Conservation (phyloP, 2,113 vertebrate genomes). For the Hirundichthys speculiger region DNA sequence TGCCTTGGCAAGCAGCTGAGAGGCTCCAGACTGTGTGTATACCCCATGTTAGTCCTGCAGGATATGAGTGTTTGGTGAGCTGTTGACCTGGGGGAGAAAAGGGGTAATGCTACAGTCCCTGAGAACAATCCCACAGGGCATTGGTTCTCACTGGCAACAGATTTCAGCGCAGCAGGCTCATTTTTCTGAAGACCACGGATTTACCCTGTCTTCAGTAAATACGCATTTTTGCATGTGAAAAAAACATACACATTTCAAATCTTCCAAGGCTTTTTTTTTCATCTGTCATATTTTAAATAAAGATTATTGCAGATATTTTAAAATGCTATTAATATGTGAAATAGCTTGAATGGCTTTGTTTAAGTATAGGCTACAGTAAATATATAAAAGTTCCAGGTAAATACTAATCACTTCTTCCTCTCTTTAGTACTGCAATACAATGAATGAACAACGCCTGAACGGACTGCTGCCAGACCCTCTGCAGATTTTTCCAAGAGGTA, state of each 20-base stretch:
- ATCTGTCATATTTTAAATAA: not conserved
- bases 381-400: not conserved
- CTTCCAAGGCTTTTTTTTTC: constrained; percentile 2
- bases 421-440: constrained; percentile 93
- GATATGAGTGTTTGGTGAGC: constrained; percentile 75
- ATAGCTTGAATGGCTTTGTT: not conserved
- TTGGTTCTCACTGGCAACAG: constrained; percentile 70
- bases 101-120: constrained; percentile 78
- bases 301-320: not conserved
- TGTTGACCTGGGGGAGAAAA: constrained; percentile 77
- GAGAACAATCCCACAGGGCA: constrained; percentile 73
- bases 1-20: constrained; percentile 73
- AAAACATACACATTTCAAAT: constrained; percentile 6
- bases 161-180: constrained; percentile 67
- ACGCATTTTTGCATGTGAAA: constrained; percentile 23
- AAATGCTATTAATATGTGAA: constrained; percentile 2
- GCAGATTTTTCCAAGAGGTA: constrained; percentile 94
- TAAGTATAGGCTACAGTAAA: too few species aligned
- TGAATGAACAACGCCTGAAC: constrained; percentile 95
- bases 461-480: constrained; percentile 94
- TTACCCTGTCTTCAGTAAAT: constrained; percentile 53
- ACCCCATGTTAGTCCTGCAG: constrained; percentile 66
- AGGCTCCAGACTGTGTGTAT: constrained; percentile 42
- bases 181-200: constrained; percentile 44
- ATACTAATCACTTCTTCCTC: constrained; percentile 56